Conservation (phyloP, 2,888 invertebrate species). For the Polietes domitor region DNA sequence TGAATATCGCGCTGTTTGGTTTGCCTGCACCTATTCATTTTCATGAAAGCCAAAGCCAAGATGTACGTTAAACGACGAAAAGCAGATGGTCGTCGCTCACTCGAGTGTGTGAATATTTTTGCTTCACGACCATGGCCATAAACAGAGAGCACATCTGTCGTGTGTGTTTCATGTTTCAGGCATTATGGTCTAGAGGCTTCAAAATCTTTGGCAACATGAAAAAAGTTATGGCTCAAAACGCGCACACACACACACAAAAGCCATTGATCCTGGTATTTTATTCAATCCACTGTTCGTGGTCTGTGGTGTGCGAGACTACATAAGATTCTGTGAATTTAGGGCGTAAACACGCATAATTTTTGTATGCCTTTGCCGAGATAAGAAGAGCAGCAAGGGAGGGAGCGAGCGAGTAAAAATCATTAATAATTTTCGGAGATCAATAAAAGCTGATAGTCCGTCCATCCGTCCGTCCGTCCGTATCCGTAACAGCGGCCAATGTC, state of each 20-base stretch:
- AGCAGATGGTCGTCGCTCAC: slow-evolving; percentile 33
- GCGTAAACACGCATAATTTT: slow-evolving; percentile 41
- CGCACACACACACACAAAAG: too few species aligned
- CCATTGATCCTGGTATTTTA: slow-evolving; percentile 41
- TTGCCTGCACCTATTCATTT: slow-evolving; percentile 28
- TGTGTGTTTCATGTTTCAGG: not conserved
- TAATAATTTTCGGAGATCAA: slow-evolving; percentile 30
- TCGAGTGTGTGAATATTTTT: slow-evolving; percentile 42
- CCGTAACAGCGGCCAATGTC: too few species aligned
- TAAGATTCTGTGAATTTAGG: slow-evolving; percentile 29
- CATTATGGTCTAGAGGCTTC: not conserved
- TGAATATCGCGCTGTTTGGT: not conserved
- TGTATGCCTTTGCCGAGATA: not conserved
- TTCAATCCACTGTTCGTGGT: not conserved
- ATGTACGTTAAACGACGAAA: not conserved
- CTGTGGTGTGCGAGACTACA: slow-evolving; percentile 2
- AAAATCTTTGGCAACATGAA: slow-evolving; percentile 22
- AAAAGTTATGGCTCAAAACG: slow-evolving; percentile 18
- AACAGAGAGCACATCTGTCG: slow-evolving; percentile 37
- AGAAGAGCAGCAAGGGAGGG: not conserved
- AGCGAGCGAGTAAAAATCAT: not conserved
- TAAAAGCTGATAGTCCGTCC: not conserved
- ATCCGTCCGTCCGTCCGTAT: not conserved
- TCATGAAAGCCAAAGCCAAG: not conserved
- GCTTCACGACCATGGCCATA: slow-evolving; percentile 12